Evolutionary conservation across 2,888 invertebrate species (phyloP), one percentile per base, ranked within the genome.

Genomic region (Drosophila vallismaia): DNA sequence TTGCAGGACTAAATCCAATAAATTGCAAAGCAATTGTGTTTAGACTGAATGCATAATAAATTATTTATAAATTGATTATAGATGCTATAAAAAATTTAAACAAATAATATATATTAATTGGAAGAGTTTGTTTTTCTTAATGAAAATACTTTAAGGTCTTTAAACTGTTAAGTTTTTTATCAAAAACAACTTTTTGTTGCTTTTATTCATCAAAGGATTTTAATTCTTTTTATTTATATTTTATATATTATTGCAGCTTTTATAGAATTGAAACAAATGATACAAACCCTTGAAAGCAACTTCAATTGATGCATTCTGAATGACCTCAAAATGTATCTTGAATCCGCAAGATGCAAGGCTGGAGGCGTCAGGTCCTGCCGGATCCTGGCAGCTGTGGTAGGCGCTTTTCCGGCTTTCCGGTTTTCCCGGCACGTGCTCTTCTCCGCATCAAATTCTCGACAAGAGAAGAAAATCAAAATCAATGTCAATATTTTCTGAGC

Each of bases 401-500:
- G 38, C 28, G 31, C 33, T 44, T 24, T 44, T 44, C 10, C 24
- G 19, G 9, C 24, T 44, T 44, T 42, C 14, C 12, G 40, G 14
- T 40, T 42, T 24, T 9, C 14, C 14, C 5, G 4, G 45, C 33
- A 66, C 63, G 63, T 64, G 63, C 66, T 42, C 40, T 42, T 42
- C n/a, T 42, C 12, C 14, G 66, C 54, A 75, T 72, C 77, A 77
- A 79, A 76, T 82, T 19, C 19, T 19, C 73, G 76, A 19, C 62
- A 77, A 46, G 48, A 48, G 48, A 36, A 70, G 70, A 46, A 58
- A 68, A 70, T 70, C 69, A 71, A 70, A 70, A 50, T 70, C 69
- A 84, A 73, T 84, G 85, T 84, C 85, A 79, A 81, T 77, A 81
- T 79, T 66, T 66, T 64, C 38, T 75, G 78, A 72, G 63, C 78